Base-by-base conservation (phyloP, 2,797 vertebrate genomes). In the Columba guinea region DNA sequence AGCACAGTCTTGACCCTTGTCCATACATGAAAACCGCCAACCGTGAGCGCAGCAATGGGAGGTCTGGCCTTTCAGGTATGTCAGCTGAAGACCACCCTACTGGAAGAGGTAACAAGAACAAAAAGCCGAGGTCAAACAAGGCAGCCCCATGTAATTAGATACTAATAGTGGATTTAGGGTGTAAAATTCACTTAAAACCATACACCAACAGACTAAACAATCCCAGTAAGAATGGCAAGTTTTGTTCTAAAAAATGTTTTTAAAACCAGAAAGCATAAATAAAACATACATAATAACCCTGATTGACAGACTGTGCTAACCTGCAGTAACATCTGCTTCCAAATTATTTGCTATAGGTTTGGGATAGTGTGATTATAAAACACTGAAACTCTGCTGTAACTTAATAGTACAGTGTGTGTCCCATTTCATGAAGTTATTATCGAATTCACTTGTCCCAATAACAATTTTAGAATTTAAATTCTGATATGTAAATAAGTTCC, bases 181-280 rank as follows among this genome's bases (percentile, higher is more conserved):
- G 97, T 97, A 98, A 98, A 97, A 98, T 97, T 97, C 95, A 96
- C 97, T 97, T 96, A 96, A 93, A 93, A 69, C 96, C 95, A 94
- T 97, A 94, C 97, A 97, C 97, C 94, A 95, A 96, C 98, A 99
- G 98, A 99, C 98, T 99, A 99, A 99, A 99, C 99, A 99, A 98
- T 97, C 97, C 97, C 97, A 97, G 98, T 94, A 97, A 98, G 97
- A 97, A 98, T 98, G 98, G 98, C 98, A 98, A 98, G 97, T 98
- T 98, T 98, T 98, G 98, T 98, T 97, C 94, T 96, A 64, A 96
- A 98, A 98, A 97, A 96, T 96, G 95, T 90, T 95, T 95, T 95
- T 93, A 91, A 97, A 95, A 98, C 97, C 97, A 98, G 98, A 98
- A 98, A 98, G 98, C 97, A 98, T 98, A 98, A 98, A 98, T 98